A percentile compares a stretch with the other conserved stretches of the same genome.
These are phyloP conservation scores for Caenorhabditis inopinata DNA, from an alignment of 1,140 invertebrate genomes.

Conservation along the genomic window DNA sequence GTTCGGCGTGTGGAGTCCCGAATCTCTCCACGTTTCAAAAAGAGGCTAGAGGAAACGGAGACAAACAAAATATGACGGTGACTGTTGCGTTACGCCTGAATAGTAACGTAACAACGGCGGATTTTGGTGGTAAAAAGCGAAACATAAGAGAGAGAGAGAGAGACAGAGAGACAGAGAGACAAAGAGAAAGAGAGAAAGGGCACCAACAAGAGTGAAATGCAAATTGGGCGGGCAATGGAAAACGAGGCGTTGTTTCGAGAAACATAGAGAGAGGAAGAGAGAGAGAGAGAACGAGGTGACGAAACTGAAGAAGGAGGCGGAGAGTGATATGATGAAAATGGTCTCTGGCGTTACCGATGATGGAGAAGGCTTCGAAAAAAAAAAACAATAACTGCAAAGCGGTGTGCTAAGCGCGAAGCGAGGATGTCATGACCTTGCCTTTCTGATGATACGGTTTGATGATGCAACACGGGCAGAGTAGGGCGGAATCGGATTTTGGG, in stretches of 20 bases:
- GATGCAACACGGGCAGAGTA: too few species aligned
- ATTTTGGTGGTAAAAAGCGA: too few species aligned
- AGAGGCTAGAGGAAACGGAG: not conserved
- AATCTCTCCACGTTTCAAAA: not conserved
- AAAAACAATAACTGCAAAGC: too few species aligned
- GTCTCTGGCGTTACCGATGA: too few species aligned
- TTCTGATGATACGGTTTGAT: not conserved
- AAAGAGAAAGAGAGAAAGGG: too few species aligned
- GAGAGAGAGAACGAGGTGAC: not conserved
- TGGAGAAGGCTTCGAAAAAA: too few species aligned
- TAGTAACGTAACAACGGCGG: conserved; percentile 23
- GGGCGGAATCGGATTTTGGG: too few species aligned
- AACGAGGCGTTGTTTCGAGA: not conserved
- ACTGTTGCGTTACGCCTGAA: conserved; percentile 8
- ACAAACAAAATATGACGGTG: conserved; percentile 29
- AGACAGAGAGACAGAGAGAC: too few species aligned
- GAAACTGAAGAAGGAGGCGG: not conserved
- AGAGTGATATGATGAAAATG: conserved; percentile 10
- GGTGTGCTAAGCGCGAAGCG: too few species aligned
- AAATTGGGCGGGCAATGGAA: not conserved
- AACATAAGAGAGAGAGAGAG: too few species aligned
- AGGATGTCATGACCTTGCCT: too few species aligned
- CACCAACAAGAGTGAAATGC: conserved; percentile 5
- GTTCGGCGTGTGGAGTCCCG: not conserved
- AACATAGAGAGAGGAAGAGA: not conserved